Base-by-base conservation (phyloP, 2,797 vertebrate genomes). In the Acrossocheilus wenchowensis region DNA sequence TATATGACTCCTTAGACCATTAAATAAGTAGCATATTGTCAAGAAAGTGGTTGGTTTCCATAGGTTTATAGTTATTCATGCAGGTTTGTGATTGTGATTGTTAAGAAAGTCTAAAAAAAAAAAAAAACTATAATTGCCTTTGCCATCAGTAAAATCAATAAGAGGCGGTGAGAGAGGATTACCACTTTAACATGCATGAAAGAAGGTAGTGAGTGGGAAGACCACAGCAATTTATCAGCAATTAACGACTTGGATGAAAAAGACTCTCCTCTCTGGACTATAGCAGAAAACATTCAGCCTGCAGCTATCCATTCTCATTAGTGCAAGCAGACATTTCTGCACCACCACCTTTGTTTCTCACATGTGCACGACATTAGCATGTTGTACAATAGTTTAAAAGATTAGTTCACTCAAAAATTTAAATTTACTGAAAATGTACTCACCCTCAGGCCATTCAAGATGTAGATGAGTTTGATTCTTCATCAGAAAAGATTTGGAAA, bases 221-320 rank as follows among this genome's bases (percentile, higher is more conserved):
- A 71, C 83, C 69, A 26, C 15, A 74, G 87, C 87, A 62, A 84
- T 89, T 89, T 84, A 89, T 89, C 86, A 84, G 84, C 86, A 84
- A 87, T 87, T 88, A 91, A 91, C 68, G 81, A 66, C 60, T 62
- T 60, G 72, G 79, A 57, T 87, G 68, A 64, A 78, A 85, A 80
- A 78, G 62, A 82, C 82, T 62, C 77, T 68, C 52, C 41, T 66
- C 68, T 80, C 77, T 75, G 66, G 52, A 82, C 52, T 41, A 34
- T 7, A 83, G 50, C 69, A 62, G 69, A 81, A 86, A 62, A 88
- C 74, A 41, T 72, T 84, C 62, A 54, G 84, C 84, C 78, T 54
- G 81, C 52, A 80, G 89, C 74, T 57, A 89, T 89, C 69, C 57
- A 85, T 89, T 89, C 86, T 89, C 88, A 89, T 89, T 87, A 86